Base-by-base conservation (phyloP, 2,797 vertebrate species). In the Liasis olivaceus region DNA sequence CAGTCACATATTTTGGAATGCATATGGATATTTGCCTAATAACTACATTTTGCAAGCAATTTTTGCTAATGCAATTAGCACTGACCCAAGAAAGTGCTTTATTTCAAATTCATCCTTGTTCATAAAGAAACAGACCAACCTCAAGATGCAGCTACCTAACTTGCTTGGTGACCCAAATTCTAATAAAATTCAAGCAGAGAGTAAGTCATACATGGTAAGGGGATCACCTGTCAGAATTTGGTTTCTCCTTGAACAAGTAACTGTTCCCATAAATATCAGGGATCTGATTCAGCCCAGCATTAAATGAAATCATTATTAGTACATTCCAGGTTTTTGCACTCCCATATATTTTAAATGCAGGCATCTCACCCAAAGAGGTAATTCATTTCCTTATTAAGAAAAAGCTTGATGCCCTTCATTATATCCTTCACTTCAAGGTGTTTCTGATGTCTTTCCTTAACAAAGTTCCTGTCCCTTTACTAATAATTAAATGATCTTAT, bases 381-480 rank as follows among this genome's bases (percentile, higher is more conserved):
- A 92, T 64, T 47, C 36, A 59, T 54, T 72, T 90, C 7, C 20
- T 81, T 88, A 3, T 69, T 88, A 81, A 92, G 72, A 81, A 59
- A 88, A 88, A 36, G 59, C 54, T 63, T 92, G 64, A 72, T 90
- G 63, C 3, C 17, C 13, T 31, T 59, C 47, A 85, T 22, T 60
- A 9, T 24, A 24, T 56, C 51, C 77, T 66, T 92, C 24, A 89
- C 1, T 69, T 47, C 20, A 72, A 85, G 56, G 20, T 72, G 28
- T 72, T 69, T 90, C 56, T 92, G 63, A 54, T n/a, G 17, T 20
- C 20, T 90, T 58, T 90, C 56, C 17, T 31, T 92, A 89, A 90
- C 4, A 87, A 47, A 92, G 20, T 31, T 86, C 22, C 81, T 51
- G 11, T 54, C 69, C 59, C 28, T 92, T 22, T n/a, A 54, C 85